Evolutionary conservation across 2,888 invertebrate genomes (phyloP).

Genomic region (Proisotoma minuta): DNA sequence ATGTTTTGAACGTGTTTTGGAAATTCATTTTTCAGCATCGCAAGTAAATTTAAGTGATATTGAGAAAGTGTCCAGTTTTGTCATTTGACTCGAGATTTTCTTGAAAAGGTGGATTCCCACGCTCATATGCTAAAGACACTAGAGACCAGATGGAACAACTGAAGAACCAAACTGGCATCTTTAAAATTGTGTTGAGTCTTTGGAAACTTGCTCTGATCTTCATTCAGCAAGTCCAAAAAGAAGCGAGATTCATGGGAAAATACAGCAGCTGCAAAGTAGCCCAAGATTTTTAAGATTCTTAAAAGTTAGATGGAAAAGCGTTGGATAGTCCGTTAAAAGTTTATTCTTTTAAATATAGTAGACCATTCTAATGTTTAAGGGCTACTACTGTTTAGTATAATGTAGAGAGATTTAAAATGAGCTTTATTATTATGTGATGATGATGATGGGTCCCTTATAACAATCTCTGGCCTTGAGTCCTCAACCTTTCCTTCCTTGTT

Average conservation of each 20-base stretch:
- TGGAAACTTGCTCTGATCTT: not conserved
- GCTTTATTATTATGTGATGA: not conserved
- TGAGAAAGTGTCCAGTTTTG: not conserved
- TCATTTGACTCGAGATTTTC: too few species aligned
- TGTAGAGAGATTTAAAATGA: not conserved
- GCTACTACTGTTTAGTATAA: not conserved
- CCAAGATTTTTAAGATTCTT: slow-evolving; percentile 2
- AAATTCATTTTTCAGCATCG: not conserved
- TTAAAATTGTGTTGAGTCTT: not conserved
- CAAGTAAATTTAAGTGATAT: not conserved
- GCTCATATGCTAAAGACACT: not conserved
- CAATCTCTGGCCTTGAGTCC: not conserved
- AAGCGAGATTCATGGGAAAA: slow-evolving; percentile 9
- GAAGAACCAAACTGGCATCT: not conserved
- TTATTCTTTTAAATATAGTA: too few species aligned
- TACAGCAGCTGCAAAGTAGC: slow-evolving; percentile 12
- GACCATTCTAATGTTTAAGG: too few species aligned
- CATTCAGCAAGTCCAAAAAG: not conserved
- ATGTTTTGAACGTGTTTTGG: slow-evolving; percentile 4
- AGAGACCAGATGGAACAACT: not conserved
- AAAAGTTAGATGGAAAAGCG: not conserved
- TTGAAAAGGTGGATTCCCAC: slow-evolving; percentile 13
- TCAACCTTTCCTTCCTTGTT: too few species aligned
- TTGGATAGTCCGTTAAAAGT: too few species aligned
- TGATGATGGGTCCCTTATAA: not conserved